Evolutionary conservation across 2,113 vertebrate species (phyloP).

Genomic region (Prionailurus viverrinus): DNA sequence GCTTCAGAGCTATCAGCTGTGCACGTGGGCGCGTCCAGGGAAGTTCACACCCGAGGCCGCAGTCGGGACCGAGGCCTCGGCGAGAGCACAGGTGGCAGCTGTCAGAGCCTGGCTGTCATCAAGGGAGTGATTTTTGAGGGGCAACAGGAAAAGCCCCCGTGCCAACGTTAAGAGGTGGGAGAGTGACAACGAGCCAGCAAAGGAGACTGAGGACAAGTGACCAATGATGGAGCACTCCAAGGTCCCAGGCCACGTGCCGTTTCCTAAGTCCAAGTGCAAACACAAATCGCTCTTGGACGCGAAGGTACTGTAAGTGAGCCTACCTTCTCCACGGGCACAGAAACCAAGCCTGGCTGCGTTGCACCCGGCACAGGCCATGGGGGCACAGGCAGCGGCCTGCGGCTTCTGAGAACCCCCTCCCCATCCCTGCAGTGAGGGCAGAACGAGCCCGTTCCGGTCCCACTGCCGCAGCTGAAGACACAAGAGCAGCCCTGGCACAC

Average conservation of each 20-base stretch:
- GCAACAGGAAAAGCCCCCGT: not conserved
- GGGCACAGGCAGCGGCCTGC: not conserved
- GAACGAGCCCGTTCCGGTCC: no score
- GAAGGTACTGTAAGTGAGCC: not conserved
- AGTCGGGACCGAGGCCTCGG: not conserved
- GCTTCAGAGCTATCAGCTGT: accelerated
- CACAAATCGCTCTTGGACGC: not conserved
- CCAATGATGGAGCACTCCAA: not conserved
- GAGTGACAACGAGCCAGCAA: no score
- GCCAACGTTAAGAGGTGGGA: not conserved
- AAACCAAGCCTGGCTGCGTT: no score
- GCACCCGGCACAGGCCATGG: not conserved
- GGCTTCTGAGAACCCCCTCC: accelerated
- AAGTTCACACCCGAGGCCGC: no score
- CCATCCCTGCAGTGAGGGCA: no score
- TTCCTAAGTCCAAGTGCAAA: not conserved
- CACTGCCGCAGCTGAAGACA: not conserved
- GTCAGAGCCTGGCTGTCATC: not conserved
- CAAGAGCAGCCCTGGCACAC: no score
- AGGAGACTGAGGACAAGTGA: not conserved
- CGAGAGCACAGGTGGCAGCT: not conserved
- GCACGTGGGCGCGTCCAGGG: not conserved
- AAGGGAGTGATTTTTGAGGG: not conserved
- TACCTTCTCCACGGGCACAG: not conserved
- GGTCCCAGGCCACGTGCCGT: accelerated